Evolutionary conservation across 2,113 vertebrate species (phyloP), one percentile per base, ranked within the genome.

Genomic region (Vulpes ferrilata): DNA sequence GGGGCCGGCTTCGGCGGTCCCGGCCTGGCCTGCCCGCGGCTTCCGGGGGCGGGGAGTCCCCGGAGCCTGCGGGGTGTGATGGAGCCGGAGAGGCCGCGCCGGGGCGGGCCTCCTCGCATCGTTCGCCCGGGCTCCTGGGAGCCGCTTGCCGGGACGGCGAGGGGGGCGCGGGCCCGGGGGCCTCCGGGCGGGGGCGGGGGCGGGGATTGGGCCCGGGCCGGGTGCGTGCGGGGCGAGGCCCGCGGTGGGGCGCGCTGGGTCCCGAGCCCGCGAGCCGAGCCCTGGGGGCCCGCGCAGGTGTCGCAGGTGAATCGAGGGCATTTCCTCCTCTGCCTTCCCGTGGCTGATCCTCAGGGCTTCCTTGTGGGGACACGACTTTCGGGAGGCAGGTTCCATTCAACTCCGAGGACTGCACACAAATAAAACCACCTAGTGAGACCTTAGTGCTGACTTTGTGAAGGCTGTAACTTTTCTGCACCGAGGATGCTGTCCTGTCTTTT

Each of bases 31-130:
- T 35, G 65, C n/a, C 85, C 9, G 13, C 73, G 19, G 85, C 60
- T 90, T 76, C 89, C 76, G 95, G 87, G 74, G 92, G 92, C 88
- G n/a, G 88, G 96, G 93, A 96, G 94, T 90, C 92, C 97, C 94
- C 11, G 2, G 65, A 80, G 79, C 73, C 74, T 30, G 81, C 84
- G 12, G 69, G 94, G 20, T 55, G 55, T 53, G 76, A 57, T n/a
- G 81, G 38, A n/a, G 55, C 7, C 64, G n/a, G 23, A 25, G 74
- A 80, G 83, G 86, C 82, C 62, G 90, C 60, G 43, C 79, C 51
- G 0, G 85, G 27, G 48, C 48, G 83, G 84, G 95, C 93, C 88
- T 94, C 79, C 82, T 25, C 19, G 74, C 27, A 51, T 38, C 51
- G 25, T 88, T 85, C 51, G 53, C 73, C 67, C 25, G n/a, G 38